A percentile compares a stretch with the other conserved stretches of the same genome.
phyloP scores from a whole-genome alignment of 1,140 invertebrate species.

The Zelostemma sp. region DNA sequence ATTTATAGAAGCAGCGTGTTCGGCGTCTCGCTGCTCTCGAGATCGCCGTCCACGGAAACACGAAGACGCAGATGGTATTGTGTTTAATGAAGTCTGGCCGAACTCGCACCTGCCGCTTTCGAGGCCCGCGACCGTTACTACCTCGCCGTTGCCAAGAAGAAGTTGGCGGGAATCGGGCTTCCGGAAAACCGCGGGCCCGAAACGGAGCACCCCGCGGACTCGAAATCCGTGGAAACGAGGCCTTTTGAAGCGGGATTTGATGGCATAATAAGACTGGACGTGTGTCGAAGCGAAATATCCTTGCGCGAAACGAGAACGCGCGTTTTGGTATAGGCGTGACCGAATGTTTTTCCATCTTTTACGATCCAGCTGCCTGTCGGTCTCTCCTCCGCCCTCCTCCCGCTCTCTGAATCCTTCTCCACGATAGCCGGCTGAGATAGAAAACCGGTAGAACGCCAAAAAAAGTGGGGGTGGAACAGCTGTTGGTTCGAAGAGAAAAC shows the following conservation, averaged over 20 bases:
- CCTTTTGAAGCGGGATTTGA: background rate
- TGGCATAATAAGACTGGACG: too few species aligned
- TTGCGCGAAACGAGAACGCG: slow-evolving; percentile 30
- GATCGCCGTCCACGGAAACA: slow-evolving; percentile 53
- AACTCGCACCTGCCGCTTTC: slow-evolving; percentile 65
- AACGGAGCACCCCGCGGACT: too few species aligned
- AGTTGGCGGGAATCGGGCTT: slow-evolving; percentile 56
- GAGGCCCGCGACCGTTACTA: slow-evolving; percentile 59
- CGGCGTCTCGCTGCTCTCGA: slow-evolving; percentile 24
- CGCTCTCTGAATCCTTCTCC: slow-evolving; percentile 37
- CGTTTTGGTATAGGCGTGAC: slow-evolving; percentile 20
- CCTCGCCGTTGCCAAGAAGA: slow-evolving; percentile 51
- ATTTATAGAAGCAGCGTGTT: slow-evolving; percentile 14
- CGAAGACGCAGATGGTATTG: slow-evolving; percentile 66
- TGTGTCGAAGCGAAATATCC: too few species aligned
- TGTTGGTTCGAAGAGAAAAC: slow-evolving; percentile 40
- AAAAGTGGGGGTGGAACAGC: slow-evolving; percentile 47
- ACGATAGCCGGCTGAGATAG: slow-evolving; percentile 44
- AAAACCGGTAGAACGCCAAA: slow-evolving; percentile 41
- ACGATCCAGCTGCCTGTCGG: slow-evolving; percentile 36
- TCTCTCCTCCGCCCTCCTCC: slow-evolving; percentile 28
- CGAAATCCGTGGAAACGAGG: too few species aligned
- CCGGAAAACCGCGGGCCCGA: slow-evolving; percentile 27
- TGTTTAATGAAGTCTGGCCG: slow-evolving; percentile 68
- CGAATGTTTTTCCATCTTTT: slow-evolving; percentile 38